A percentile compares a stretch with the other conserved stretches of the same genome.
phyloP scores from a whole-genome alignment of 2,797 vertebrate species.

The Neomorphus geoffroyi region DNA sequence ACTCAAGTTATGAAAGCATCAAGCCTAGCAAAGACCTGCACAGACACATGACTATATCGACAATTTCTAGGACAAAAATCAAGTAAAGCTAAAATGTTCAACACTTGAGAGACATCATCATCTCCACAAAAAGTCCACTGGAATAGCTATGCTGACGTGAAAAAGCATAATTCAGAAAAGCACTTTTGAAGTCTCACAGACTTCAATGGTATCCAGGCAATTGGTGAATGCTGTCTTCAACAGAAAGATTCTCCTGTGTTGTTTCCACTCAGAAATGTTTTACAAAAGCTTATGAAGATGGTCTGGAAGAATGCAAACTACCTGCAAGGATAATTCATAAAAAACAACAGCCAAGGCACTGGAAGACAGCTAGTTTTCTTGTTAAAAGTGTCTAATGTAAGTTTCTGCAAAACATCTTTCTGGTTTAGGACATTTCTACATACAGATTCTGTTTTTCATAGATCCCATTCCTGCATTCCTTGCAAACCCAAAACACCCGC shows the following conservation, averaged over 20 bases:
- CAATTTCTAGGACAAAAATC: background rate
- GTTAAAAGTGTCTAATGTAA: background rate
- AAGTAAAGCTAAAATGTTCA: background rate
- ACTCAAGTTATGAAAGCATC: background rate
- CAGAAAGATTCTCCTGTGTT: background rate
- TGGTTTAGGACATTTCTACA: slow-evolving; percentile 28
- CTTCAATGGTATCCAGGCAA: background rate
- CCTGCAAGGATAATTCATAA: slow-evolving; percentile 1
- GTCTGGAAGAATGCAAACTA: background rate
- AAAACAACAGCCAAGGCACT: background rate
- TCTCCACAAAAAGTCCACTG: background rate
- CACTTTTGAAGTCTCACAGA: background rate
- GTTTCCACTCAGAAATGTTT: background rate
- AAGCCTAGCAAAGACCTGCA: background rate
- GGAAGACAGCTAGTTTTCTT: background rate
- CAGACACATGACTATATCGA: background rate
- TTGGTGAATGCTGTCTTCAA: background rate
- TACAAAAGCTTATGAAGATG: background rate
- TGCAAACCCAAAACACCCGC: slow-evolving; percentile 61
- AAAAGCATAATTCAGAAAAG: background rate
- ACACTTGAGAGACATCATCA: background rate
- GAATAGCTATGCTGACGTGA: background rate
- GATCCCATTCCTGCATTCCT: slow-evolving; percentile 55
- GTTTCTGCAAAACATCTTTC: slow-evolving; percentile 35
- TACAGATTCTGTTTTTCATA: slow-evolving; percentile 57